Percentiles rank a stretch among this genome's conserved stretches.
These are phyloP conservation scores for Falcaria lacertinaria DNA, from an alignment of 2,888 invertebrate genomes.

Conservation along the genomic window DNA sequence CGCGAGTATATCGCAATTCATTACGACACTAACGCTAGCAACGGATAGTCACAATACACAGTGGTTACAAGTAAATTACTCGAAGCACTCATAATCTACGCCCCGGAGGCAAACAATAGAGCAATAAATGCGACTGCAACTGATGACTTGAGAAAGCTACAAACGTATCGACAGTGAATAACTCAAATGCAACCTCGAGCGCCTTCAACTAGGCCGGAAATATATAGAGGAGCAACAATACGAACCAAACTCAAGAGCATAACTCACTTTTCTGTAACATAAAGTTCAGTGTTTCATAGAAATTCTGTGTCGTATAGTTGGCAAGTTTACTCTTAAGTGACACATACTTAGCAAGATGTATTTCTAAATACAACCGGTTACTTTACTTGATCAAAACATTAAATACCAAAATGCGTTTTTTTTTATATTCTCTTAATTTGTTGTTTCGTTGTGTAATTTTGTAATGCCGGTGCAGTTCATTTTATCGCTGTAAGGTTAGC, in stretches of 20 bases:
- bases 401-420: too few relatives aligned
- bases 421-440: too few relatives aligned
- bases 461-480: too few relatives aligned
- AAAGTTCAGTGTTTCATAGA: constrained; percentile 32
- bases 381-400: too few relatives aligned
- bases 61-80: constrained; percentile 64
- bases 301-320: constrained; percentile 12
- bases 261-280: constrained; percentile 45
- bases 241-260: constrained; percentile 39
- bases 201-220: constrained; percentile 35
- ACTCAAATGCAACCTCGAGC: constrained; percentile 60
- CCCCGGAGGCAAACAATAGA: constrained; percentile 68
- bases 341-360: constrained; percentile 47
- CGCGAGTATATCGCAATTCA: constrained; percentile 46
- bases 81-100: constrained; percentile 48
- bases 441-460: too few relatives aligned
- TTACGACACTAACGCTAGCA: constrained; percentile 47
- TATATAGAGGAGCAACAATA: constrained; percentile 39
- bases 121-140: constrained; percentile 63
- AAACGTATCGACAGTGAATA: constrained; percentile 65
- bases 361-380: too few relatives aligned
- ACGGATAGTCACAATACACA: constrained; percentile 45
- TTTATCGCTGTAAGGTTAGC: too few relatives aligned
- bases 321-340: constrained; percentile 36
- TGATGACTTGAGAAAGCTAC: constrained; percentile 59